These are phyloP conservation scores for Hypsibius dujardini DNA, from an alignment of 1,140 invertebrate species.

Conservation along the genomic window DNA sequence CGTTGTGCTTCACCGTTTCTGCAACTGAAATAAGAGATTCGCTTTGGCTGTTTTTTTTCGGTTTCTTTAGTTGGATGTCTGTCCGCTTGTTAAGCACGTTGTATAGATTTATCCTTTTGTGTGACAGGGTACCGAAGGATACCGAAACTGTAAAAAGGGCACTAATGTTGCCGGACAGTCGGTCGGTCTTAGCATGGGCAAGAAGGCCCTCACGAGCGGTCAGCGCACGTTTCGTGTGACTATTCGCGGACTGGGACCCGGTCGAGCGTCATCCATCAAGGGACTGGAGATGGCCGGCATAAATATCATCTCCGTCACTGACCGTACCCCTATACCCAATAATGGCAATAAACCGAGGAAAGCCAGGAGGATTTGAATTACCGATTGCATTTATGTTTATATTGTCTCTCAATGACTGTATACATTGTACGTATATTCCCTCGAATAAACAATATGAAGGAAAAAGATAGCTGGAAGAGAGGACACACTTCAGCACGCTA, in stretches of 20 bases:
- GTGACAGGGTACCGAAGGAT: constrained; percentile 73
- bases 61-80: too few relatives aligned
- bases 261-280: constrained; percentile 55
- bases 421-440: too few relatives aligned
- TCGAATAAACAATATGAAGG: too few relatives aligned
- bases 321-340: constrained; percentile 61
- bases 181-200: constrained; percentile 56
- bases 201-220: constrained; percentile 27
- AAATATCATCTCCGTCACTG: constrained; percentile 72
- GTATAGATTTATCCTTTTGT: too few relatives aligned
- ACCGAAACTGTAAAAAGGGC: constrained; percentile 80
- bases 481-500: too few relatives aligned
- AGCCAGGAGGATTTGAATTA: background rate
- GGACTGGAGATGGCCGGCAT: constrained; percentile 72
- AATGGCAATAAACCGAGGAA: constrained; percentile 38
- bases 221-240: constrained; percentile 26
- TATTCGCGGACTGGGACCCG: constrained; percentile 28
- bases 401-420: too few relatives aligned
- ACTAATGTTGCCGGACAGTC: constrained; percentile 89
- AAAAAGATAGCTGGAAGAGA: too few relatives aligned
- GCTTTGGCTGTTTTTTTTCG: too few relatives aligned
- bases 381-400: background rate
- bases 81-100: too few relatives aligned
- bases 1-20: too few relatives aligned
- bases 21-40: too few relatives aligned